Evolutionary conservation across 2,797 vertebrate genomes (phyloP).

Genomic region (Tenualosa ilisha): DNA sequence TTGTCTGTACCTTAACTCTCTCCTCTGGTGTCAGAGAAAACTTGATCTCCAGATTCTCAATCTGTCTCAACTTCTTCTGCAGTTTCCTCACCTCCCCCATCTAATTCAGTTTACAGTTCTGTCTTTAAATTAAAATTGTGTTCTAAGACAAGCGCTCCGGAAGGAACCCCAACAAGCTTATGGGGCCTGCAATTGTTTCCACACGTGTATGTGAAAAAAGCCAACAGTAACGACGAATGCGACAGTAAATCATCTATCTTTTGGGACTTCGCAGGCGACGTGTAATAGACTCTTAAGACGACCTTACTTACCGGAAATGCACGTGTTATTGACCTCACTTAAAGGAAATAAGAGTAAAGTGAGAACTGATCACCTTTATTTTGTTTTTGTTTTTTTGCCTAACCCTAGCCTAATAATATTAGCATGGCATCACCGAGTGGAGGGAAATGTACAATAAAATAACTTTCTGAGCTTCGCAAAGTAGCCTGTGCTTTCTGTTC

Average conservation of each 20-base stretch:
- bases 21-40: constrained; percentile 74
- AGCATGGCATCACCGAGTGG: constrained; percentile 36
- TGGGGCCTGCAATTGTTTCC: neutral
- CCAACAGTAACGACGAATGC: neutral
- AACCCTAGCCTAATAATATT: neutral
- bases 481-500: neutral
- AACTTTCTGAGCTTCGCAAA: no score
- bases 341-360: constrained; percentile 31
- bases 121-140: neutral
- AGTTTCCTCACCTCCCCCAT: constrained; percentile 83
- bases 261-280: neutral
- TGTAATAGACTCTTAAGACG: neutral
- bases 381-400: no score
- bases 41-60: constrained; percentile 83
- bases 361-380: no score
- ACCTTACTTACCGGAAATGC: constrained; percentile 48
- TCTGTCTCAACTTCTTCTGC: constrained; percentile 84
- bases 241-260: neutral
- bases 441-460: neutral
- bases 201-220: neutral
- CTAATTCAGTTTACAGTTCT: constrained; percentile 40
- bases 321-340: constrained; percentile 36
- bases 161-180: neutral
- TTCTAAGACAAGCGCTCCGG: neutral
- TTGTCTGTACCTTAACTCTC: constrained; percentile 73